Conservation (phyloP, 1,140 invertebrate genomes). For the Tyrophagus putrescentiae region DNA sequence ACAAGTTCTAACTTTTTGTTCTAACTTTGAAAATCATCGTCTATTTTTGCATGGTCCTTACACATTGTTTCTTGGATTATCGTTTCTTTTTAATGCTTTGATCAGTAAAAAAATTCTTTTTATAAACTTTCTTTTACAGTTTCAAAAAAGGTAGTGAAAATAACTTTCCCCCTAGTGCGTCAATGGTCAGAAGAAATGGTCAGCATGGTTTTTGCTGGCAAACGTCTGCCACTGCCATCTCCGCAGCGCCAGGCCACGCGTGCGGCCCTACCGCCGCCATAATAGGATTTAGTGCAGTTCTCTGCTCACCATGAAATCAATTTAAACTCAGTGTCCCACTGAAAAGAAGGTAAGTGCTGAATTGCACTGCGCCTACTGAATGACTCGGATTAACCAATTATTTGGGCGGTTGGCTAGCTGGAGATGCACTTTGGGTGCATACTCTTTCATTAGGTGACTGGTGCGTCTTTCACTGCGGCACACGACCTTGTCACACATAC, state of each 20-base stretch:
- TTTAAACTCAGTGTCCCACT: not conserved
- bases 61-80: no score
- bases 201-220: no score
- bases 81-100: no score
- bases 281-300: no score
- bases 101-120: no score
- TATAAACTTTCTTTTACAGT: not conserved
- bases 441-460: not conserved
- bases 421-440: not conserved
- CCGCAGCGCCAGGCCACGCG: no score
- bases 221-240: no score
- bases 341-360: no score
- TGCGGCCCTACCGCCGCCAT: no score
- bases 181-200: not conserved
- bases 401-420: not conserved
- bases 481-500: conserved; percentile 12
- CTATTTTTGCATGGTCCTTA: no score
- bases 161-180: not conserved
- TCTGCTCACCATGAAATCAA: not conserved
- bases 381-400: conserved; percentile 10
- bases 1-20: no score
- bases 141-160: not conserved
- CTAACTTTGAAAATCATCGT: no score
- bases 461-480: not conserved
- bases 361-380: not conserved